Evolutionary conservation across 2,888 invertebrate genomes (phyloP).

Genomic region (Syritta pipiens): DNA sequence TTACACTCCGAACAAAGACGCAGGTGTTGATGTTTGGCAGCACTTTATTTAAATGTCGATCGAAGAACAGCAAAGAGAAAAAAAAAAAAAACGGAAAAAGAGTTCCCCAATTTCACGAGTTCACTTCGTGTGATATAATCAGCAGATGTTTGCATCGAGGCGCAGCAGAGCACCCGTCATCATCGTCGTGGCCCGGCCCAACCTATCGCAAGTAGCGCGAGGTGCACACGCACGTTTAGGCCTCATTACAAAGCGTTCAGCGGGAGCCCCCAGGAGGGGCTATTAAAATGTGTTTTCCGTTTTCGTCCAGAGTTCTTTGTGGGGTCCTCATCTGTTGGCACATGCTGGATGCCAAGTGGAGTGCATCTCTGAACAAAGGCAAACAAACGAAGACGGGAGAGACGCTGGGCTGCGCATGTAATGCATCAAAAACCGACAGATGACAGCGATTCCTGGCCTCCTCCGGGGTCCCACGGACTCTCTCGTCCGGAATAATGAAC

Average conservation of each 20-base stretch:
- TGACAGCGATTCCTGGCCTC: conserved; percentile 30
- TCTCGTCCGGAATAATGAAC: background rate
- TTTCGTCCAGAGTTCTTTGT: conserved; percentile 23
- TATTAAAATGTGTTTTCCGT: conserved; percentile 26
- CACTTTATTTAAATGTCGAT: conserved; percentile 30
- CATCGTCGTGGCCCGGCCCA: background rate
- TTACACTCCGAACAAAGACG: conserved; percentile 1
- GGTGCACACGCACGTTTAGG: conserved; percentile 46
- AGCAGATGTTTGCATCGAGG: conserved; percentile 39
- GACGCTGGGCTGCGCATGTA: background rate
- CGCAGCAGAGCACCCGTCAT: conserved; percentile 42
- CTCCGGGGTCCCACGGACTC: conserved; percentile 17
- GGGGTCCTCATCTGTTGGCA: conserved; percentile 56
- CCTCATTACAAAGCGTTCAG: conserved; percentile 32
- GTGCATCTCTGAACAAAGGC: conserved; percentile 45
- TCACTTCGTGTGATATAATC: conserved; percentile 7
- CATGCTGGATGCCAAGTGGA: conserved; percentile 36
- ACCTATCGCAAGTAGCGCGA: conserved; percentile 22
- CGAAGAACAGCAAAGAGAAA: no score
- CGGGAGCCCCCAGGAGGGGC: conserved; percentile 28
- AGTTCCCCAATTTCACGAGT: conserved; percentile 13
- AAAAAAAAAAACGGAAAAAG: no score
- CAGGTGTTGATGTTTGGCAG: conserved; percentile 49
- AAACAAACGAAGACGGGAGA: background rate
- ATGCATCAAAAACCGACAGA: conserved; percentile 43